These are phyloP conservation scores for Trichogramma dendrolimi DNA, from an alignment of 2,888 invertebrate genomes.

Conservation along the genomic window DNA sequence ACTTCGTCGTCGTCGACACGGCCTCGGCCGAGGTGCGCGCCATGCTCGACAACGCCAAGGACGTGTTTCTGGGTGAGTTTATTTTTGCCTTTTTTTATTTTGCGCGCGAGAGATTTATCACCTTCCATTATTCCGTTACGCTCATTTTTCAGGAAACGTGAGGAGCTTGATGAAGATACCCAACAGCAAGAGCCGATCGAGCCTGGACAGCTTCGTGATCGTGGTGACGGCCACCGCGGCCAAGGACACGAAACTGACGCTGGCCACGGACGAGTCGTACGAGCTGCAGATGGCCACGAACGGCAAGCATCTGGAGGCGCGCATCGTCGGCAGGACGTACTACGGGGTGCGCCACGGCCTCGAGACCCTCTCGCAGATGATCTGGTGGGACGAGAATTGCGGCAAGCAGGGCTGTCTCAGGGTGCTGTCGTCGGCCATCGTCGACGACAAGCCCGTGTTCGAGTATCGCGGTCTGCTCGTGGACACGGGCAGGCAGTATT, in stretches of 20 bases:
- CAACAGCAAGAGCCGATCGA: conserved; percentile 41
- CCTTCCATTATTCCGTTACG: background rate
- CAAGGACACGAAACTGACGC: conserved; percentile 58
- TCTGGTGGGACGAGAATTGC: conserved; percentile 71
- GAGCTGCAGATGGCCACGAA: conserved; percentile 59
- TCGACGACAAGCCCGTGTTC: conserved; percentile 76
- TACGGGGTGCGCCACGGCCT: conserved; percentile 76
- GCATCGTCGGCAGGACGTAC: conserved; percentile 64
- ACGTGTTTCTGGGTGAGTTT: conserved; percentile 45
- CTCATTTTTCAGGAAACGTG: conserved; percentile 39
- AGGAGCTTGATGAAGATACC: conserved; percentile 41
- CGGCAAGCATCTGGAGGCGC: conserved; percentile 52
- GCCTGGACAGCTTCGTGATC: conserved; percentile 42
- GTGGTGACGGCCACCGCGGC: conserved; percentile 46
- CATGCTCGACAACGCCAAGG: conserved; percentile 47
- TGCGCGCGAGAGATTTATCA: background rate
- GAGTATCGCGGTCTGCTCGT: conserved; percentile 81
- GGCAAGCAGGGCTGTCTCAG: conserved; percentile 59
- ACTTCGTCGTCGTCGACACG: conserved; percentile 44
- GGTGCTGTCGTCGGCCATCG: conserved; percentile 62
- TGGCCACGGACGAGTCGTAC: conserved; percentile 74
- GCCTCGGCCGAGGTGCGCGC: conserved; percentile 42
- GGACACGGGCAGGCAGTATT: conserved; percentile 88
- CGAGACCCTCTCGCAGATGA: conserved; percentile 74
- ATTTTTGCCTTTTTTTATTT: conserved; percentile 2